Percentiles rank a stretch among this genome's conserved stretches.
Conservation (phyloP, 1,140 invertebrate genomes). For the Caerostris darwini region DNA sequence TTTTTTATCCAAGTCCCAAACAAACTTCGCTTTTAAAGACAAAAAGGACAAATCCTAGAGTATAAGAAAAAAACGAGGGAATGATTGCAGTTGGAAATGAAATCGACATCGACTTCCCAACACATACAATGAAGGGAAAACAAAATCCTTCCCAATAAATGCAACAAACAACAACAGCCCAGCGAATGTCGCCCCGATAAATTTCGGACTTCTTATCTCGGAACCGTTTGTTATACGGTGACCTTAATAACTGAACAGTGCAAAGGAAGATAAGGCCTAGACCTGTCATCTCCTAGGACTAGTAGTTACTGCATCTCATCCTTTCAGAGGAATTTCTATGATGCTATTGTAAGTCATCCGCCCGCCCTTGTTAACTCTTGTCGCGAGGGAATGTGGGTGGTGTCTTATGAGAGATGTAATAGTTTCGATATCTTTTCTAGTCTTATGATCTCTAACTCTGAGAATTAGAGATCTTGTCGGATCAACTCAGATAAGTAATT, state of each 20-base stretch:
- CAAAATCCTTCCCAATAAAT: not conserved
- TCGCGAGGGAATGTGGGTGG: not conserved
- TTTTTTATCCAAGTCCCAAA: not conserved
- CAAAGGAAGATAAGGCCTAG: not conserved
- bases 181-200: not conserved
- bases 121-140: not conserved
- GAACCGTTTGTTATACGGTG: slow-evolving; percentile 63
- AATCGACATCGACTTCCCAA: not conserved
- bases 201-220: not conserved
- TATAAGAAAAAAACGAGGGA: not conserved
- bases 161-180: not conserved
- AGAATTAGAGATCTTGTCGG: not conserved
- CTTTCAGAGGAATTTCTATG: slow-evolving; percentile 1
- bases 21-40: not conserved
- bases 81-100: not conserved
- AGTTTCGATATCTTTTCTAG: slow-evolving; percentile 3
- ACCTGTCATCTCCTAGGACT: not conserved
- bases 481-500: not conserved
- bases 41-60: not conserved
- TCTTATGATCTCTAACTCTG: not conserved
- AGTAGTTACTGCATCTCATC: not conserved
- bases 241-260: slow-evolving; percentile 59
- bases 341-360: not conserved
- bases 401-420: slow-evolving; percentile 22
- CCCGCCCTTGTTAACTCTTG: slow-evolving; percentile 24